A percentile compares a stretch with the other conserved stretches of the same genome.
These are phyloP conservation scores for Ostrea denselamellosa DNA, from an alignment of 1,140 invertebrate genomes.

Conservation along the genomic window DNA sequence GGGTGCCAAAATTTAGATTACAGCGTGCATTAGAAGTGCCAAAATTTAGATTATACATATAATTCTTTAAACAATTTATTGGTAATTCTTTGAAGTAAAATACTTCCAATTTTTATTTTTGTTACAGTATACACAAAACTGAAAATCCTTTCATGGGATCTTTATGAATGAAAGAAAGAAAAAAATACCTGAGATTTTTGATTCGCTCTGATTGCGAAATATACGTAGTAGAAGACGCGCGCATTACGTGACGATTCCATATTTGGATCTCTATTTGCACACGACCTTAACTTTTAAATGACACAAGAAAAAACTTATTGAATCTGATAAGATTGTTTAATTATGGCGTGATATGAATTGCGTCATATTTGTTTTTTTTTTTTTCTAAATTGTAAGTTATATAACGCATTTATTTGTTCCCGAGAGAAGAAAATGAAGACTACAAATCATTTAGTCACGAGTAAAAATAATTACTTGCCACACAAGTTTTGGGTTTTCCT, in stretches of 20 bases:
- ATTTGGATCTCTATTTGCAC: constrained; percentile 6
- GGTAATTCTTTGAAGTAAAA: no score
- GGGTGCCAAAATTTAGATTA: no score
- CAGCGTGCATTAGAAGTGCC: no score
- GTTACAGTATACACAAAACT: no score
- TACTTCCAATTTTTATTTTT: no score
- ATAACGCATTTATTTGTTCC: neutral
- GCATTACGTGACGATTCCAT: neutral
- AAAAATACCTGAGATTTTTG: constrained; percentile 14
- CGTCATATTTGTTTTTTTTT: neutral
- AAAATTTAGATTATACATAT: no score
- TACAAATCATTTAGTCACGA: neutral
- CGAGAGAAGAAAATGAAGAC: neutral
- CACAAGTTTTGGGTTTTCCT: neutral
- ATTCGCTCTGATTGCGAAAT: constrained; percentile 32
- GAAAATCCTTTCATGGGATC: neutral
- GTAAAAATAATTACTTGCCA: constrained; percentile 5
- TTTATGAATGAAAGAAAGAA: constrained; percentile 10
- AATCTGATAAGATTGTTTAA: neutral
- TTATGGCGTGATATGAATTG: neutral
- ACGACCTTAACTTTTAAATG: constrained; percentile 32
- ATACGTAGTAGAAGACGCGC: constrained; percentile 6
- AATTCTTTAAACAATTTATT: no score
- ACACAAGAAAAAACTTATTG: neutral
- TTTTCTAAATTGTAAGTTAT: neutral